phyloP scores from a whole-genome alignment of 2,797 vertebrate species.

The Cephalopachus bancanus region DNA sequence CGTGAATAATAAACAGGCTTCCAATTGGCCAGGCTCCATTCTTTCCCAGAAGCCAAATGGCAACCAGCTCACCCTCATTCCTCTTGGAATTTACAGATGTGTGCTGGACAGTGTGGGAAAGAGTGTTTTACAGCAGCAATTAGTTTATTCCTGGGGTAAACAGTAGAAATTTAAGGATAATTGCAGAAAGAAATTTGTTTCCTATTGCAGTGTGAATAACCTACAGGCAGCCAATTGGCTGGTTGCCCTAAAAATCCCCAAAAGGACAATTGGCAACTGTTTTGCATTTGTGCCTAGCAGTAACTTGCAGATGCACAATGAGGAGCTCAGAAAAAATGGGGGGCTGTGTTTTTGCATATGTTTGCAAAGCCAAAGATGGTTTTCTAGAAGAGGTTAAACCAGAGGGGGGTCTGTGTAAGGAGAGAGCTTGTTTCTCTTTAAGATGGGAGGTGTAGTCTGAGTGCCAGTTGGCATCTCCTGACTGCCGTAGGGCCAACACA shows the following conservation, averaged over 20 bases:
- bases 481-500: constrained; percentile 71
- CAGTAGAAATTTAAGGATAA: constrained; percentile 84
- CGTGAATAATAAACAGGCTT: constrained; percentile 62
- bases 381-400: constrained; percentile 45
- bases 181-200: constrained; percentile 84
- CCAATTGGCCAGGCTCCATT: constrained; percentile 80
- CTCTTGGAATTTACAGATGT: constrained; percentile 81
- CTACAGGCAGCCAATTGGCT: constrained; percentile 83
- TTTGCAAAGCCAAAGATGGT: constrained; percentile 25
- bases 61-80: constrained; percentile 30
- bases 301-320: constrained; percentile 73
- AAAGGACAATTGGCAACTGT: constrained; percentile 80
- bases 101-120: constrained; percentile 78
- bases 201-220: constrained; percentile 81
- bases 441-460: constrained; percentile 24
- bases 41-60: constrained; percentile 84
- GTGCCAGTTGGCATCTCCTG: constrained; percentile 68
- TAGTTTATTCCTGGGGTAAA: constrained; percentile 87
- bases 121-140: constrained; percentile 82
- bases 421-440: constrained; percentile 53
- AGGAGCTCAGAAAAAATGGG: constrained; percentile 56
- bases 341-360: neutral
- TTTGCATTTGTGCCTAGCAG: constrained; percentile 79
- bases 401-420: neutral
- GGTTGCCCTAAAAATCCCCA: constrained; percentile 72